phyloP scores from a whole-genome alignment of 2,113 vertebrate genomes.

The Dryoscopus gambensis region DNA sequence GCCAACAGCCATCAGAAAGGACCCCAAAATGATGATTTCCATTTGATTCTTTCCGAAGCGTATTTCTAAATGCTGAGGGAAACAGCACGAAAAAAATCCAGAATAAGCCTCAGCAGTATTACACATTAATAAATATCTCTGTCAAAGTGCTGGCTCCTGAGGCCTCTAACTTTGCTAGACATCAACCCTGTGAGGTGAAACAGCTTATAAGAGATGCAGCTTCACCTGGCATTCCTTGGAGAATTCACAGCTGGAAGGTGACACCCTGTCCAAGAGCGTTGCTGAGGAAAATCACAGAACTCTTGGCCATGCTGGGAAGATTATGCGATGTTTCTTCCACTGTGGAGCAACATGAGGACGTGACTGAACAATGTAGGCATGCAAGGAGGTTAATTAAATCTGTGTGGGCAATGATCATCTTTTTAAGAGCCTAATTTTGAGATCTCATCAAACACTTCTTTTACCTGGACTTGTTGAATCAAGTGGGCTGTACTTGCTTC shows the following conservation, averaged over 20 bases:
- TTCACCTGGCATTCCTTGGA: background rate
- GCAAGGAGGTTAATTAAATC: background rate
- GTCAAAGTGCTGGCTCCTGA: background rate
- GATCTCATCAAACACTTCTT: background rate
- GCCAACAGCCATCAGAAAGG: no score
- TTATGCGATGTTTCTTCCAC: background rate
- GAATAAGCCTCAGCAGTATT: background rate
- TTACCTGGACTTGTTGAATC: background rate
- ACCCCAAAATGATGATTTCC: background rate
- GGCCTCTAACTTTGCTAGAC: background rate
- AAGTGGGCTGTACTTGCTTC: background rate
- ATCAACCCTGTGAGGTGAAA: background rate
- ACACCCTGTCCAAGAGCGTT: accelerated
- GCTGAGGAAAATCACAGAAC: background rate
- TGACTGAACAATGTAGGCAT: background rate
- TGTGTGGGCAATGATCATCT: accelerated
- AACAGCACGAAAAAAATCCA: background rate
- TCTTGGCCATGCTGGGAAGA: accelerated
- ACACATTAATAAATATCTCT: background rate
- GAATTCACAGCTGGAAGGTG: background rate
- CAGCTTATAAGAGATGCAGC: background rate
- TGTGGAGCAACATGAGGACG: accelerated
- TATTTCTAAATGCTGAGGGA: background rate
- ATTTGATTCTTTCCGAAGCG: background rate
- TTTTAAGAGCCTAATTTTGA: background rate